Evolutionary conservation across 2,113 vertebrate species (phyloP).

Genomic region (Ahaetulla prasina): DNA sequence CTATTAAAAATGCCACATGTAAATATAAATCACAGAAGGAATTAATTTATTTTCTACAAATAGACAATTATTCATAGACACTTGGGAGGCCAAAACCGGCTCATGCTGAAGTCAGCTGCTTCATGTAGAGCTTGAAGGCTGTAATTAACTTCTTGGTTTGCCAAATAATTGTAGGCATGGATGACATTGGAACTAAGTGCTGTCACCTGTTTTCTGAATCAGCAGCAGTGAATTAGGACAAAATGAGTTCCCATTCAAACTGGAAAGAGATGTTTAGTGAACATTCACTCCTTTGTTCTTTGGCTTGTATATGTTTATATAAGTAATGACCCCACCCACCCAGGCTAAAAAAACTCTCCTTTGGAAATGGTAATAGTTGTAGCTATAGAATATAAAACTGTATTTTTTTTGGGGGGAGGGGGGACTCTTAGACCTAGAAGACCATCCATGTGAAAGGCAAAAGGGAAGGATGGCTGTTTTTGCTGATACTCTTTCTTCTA

Average conservation of each 20-base stretch:
- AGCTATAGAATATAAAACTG: neutral
- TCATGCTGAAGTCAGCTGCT: conserved; percentile 58
- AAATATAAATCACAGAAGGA: conserved; percentile 53
- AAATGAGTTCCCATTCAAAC: conserved; percentile 44
- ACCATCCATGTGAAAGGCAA: neutral
- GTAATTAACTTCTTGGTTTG: conserved; percentile 63
- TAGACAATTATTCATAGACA: conserved; percentile 66
- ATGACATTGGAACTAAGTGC: conserved; percentile 61
- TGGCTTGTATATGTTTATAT: neutral
- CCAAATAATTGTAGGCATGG: conserved; percentile 59
- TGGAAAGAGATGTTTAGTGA: conserved; percentile 21
- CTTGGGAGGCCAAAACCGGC: conserved; percentile 36
- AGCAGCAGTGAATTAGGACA: conserved; percentile 53
- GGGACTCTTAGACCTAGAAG: neutral
- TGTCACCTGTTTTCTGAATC: conserved; percentile 64
- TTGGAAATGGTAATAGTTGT: neutral
- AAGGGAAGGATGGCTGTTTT: neutral
- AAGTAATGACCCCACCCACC: neutral
- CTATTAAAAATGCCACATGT: conserved; percentile 16
- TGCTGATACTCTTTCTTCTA: neutral
- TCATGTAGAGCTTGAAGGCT: conserved; percentile 52
- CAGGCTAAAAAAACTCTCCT: neutral
- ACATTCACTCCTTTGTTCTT: neutral
- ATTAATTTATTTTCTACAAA: conserved; percentile 67
- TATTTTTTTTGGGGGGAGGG: no score